Conservation (phyloP, 23 tunicate species). For the Aplidium turbinatum region DNA sequence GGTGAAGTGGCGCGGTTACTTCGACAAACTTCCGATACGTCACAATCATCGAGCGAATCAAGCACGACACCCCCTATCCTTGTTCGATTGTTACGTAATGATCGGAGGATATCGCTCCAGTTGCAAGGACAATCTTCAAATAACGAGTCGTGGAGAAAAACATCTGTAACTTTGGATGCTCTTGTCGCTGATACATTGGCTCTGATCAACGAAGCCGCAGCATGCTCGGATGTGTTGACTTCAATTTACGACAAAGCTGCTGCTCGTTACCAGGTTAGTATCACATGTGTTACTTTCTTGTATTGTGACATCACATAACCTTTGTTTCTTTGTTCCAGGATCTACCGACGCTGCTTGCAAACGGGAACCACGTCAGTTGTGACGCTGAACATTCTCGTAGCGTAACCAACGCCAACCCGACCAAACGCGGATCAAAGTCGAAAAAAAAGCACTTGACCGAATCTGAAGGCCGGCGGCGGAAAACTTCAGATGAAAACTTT, state of each 20-base stretch:
- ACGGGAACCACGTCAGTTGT: constrained; percentile 6
- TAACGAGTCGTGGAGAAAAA: constrained; percentile 63
- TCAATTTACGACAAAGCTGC: constrained; percentile 45
- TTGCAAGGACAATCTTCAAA: constrained; percentile 20
- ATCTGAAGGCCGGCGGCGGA: background rate
- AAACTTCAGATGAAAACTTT: constrained; percentile 53
- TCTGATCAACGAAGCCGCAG: constrained; percentile 48
- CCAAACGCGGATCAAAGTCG: constrained; percentile 31
- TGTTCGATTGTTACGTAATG: constrained; percentile 16
- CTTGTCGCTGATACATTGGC: constrained; percentile 52
- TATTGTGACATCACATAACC: background rate
- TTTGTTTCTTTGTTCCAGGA: constrained; percentile 35
- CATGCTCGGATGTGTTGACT: constrained; percentile 30
- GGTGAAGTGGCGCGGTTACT: constrained; percentile 20
- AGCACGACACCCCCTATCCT: background rate
- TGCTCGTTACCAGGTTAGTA: too few species aligned
- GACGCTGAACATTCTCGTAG: background rate
- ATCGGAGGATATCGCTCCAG: constrained; percentile 40
- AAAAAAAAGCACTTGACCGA: constrained; percentile 49
- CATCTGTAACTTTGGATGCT: constrained; percentile 43
- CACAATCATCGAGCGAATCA: constrained; percentile 63
- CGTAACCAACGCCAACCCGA: constrained; percentile 32
- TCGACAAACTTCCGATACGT: constrained; percentile 52
- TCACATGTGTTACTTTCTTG: too few species aligned
- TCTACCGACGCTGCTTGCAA: constrained; percentile 37